These are phyloP conservation scores for Lasioglossum marginatum DNA, from an alignment of 2,888 invertebrate species.

Conservation along the genomic window DNA sequence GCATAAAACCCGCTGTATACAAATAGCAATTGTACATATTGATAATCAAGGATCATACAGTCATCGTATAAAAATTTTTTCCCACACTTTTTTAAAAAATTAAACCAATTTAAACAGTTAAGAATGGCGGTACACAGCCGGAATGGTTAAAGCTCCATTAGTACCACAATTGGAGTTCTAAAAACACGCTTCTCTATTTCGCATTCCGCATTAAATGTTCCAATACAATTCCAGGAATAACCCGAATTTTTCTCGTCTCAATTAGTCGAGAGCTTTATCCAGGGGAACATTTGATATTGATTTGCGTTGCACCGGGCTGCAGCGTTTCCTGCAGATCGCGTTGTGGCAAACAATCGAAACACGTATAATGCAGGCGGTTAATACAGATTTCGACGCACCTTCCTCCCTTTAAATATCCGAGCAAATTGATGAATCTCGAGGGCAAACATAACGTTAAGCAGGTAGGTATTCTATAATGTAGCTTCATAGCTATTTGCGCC, in stretches of 20 bases:
- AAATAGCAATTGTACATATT: too few species aligned
- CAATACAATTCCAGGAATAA: background rate
- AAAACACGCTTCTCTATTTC: background rate
- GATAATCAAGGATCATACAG: too few species aligned
- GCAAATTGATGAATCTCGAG: constrained; percentile 4
- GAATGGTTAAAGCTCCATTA: background rate
- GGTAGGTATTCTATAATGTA: constrained; percentile 37
- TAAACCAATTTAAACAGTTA: background rate
- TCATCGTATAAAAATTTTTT: too few species aligned
- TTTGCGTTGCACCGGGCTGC: background rate
- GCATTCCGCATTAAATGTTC: background rate
- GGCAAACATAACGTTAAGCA: constrained; percentile 24
- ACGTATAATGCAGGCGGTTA: background rate
- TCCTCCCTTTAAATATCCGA: constrained; percentile 9
- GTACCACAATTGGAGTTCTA: background rate
- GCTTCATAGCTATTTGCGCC: constrained; percentile 50
- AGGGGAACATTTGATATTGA: background rate
- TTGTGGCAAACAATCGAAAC: constrained; percentile 1
- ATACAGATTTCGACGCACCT: background rate
- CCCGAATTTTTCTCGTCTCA: background rate
- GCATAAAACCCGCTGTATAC: too few species aligned
- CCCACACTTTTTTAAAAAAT: too few species aligned
- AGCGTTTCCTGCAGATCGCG: background rate
- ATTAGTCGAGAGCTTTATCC: background rate
- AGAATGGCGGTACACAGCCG: too few species aligned